Evolutionary conservation across 2,797 vertebrate genomes (phyloP).

Genomic region (Trachurus trachurus): DNA sequence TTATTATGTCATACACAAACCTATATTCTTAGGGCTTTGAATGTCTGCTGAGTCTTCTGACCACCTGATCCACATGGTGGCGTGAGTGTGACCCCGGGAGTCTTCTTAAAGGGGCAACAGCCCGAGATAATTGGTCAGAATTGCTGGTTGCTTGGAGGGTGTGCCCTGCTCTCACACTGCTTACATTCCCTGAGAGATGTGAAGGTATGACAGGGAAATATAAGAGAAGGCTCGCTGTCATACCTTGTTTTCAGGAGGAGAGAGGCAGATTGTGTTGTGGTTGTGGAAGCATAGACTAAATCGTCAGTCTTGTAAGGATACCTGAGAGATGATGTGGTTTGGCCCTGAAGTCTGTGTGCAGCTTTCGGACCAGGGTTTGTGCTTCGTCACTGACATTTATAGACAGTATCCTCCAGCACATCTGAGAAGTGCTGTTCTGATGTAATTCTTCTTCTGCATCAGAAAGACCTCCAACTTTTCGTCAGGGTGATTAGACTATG

Average conservation of each 20-base stretch:
- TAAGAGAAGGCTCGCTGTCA: neutral
- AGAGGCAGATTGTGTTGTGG: too few species aligned
- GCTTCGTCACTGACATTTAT: neutral
- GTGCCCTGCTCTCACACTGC: neutral
- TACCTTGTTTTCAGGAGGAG: too few species aligned
- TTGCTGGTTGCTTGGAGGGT: neutral
- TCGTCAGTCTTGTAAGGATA: neutral
- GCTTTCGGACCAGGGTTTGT: neutral
- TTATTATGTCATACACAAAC: neutral
- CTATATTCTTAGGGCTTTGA: neutral
- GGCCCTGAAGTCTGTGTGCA: too few species aligned
- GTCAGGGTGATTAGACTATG: too few species aligned
- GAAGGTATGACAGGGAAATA: neutral
- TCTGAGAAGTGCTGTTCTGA: neutral
- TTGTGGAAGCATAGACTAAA: too few species aligned
- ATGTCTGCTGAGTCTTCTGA: neutral
- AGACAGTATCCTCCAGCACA: neutral
- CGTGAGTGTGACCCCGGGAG: neutral
- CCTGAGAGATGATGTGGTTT: neutral
- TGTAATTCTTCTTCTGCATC: neutral
- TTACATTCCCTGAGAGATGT: neutral
- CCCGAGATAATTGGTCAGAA: neutral
- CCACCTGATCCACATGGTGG: neutral
- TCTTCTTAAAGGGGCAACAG: neutral
- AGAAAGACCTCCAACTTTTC: too few species aligned